A percentile compares a stretch with the other conserved stretches of the same genome.
Evolutionary conservation across 1,140 invertebrate species (phyloP).

Genomic region (Homalodisca vitripennis): DNA sequence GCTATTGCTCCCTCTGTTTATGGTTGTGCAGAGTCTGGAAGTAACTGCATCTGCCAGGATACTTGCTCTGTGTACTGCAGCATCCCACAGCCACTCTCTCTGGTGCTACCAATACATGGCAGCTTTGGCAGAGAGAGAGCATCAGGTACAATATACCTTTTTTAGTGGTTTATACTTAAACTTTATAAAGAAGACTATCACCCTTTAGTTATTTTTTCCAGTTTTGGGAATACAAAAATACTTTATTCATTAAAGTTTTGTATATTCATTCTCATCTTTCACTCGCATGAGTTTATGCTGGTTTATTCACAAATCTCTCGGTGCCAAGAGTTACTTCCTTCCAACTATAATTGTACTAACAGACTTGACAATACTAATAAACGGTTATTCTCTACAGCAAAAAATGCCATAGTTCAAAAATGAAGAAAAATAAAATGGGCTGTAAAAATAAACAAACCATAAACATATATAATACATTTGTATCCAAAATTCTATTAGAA

Average conservation of each 20-base stretch:
- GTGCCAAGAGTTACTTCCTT: background rate
- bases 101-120: conserved; percentile 8
- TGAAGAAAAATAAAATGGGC: too few relatives aligned
- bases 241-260: background rate
- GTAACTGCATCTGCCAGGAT: background rate
- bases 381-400: too few relatives aligned
- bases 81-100: background rate
- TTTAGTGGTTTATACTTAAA: background rate
- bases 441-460: too few relatives aligned
- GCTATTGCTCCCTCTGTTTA: too few relatives aligned
- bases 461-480: too few relatives aligned
- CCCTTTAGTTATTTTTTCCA: background rate
- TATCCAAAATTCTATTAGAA: too few relatives aligned
- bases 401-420: too few relatives aligned
- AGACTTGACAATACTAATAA: too few relatives aligned
- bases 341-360: too few relatives aligned
- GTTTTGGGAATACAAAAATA: background rate
- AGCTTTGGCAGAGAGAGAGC: background rate
- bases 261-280: background rate
- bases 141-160: background rate
- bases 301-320: background rate
- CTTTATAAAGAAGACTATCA: background rate
- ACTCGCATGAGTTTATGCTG: background rate
- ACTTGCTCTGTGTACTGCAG: background rate
- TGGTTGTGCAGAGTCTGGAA: too few relatives aligned